A percentile compares a stretch with the other conserved stretches of the same genome.
These are phyloP conservation scores for Delphinapterus leucas DNA, from an alignment of 2,113 vertebrate genomes.

Conservation along the genomic window DNA sequence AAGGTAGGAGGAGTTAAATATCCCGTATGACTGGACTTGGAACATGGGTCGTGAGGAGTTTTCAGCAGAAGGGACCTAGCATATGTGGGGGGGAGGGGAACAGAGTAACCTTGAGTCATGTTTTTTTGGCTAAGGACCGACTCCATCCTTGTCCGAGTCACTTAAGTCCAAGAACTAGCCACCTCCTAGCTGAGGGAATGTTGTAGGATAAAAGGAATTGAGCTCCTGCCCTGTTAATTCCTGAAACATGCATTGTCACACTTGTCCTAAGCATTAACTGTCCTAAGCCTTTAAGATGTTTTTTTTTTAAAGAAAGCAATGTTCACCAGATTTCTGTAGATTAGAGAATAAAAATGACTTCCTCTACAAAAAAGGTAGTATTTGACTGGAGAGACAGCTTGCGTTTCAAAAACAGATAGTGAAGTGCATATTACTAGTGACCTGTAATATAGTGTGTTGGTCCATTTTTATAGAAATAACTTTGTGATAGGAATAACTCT, in stretches of 20 bases:
- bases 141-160: background rate
- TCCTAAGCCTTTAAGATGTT: background rate
- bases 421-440: background rate
- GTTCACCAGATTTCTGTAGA: background rate
- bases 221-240: background rate
- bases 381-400: background rate
- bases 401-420: background rate
- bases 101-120: no score
- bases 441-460: background rate
- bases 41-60: background rate
- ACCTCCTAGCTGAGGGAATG: background rate
- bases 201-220: background rate
- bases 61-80: background rate
- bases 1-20: background rate
- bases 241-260: background rate
- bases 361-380: background rate
- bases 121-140: background rate
- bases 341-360: background rate
- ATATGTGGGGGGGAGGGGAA: accelerated
- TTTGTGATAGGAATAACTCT: constrained; percentile 9
- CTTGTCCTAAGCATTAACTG: background rate
- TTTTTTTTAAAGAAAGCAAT: background rate
- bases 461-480: background rate
- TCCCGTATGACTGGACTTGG: background rate
- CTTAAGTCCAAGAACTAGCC: background rate